These are phyloP conservation scores for Murina feae DNA, from an alignment of 2,113 vertebrate genomes.

Conservation along the genomic window DNA sequence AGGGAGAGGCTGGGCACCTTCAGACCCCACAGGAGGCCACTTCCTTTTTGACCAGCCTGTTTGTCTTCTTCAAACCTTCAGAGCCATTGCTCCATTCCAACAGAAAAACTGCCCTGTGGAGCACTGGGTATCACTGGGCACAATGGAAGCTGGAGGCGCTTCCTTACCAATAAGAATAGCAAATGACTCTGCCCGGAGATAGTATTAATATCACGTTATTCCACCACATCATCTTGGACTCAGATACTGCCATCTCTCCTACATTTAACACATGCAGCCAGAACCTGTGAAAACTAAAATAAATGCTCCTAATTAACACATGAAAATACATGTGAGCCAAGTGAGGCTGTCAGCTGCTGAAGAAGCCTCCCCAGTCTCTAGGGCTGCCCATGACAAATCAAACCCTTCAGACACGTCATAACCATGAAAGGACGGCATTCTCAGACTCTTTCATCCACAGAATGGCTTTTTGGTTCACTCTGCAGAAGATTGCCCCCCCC, in stretches of 20 bases:
- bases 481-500: neutral
- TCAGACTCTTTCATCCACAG: neutral
- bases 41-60: neutral
- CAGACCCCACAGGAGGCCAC: neutral
- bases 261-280: neutral
- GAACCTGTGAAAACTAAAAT: neutral
- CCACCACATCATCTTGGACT: neutral
- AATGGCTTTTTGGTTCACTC: slow-evolving; percentile 68
- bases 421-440: slow-evolving; percentile 42
- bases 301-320: slow-evolving; percentile 55
- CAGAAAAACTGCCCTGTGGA: neutral
- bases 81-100: neutral
- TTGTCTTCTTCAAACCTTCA: neutral
- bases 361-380: slow-evolving; percentile 44
- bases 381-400: slow-evolving; percentile 57
- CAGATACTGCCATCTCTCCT: neutral
- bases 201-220: neutral
- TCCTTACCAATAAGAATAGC: neutral
- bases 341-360: slow-evolving; percentile 44
- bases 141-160: neutral
- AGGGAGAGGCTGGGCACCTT: neutral
- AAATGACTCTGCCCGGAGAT: neutral
- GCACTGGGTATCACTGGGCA: neutral
- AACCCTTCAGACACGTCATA: slow-evolving; percentile 56
- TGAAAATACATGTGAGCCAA: slow-evolving; percentile 61